Percentiles rank a stretch among this genome's conserved stretches.
Evolutionary conservation across 2,888 invertebrate species (phyloP).

Genomic region (Byasa hedistus): DNA sequence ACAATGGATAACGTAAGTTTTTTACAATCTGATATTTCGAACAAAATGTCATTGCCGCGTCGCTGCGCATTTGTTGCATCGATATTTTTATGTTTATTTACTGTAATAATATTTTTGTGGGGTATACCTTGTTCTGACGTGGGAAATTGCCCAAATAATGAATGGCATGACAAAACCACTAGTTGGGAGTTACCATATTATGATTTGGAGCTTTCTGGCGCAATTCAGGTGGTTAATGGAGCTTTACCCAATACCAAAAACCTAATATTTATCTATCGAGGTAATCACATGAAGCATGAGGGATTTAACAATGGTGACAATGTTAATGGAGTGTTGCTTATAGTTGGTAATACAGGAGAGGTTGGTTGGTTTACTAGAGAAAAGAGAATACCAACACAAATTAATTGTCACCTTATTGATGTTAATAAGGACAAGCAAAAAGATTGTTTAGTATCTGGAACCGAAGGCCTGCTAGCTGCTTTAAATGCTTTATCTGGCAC

Average conservation of each 20-base stretch:
- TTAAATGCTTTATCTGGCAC: constrained; percentile 76
- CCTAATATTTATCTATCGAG: constrained; percentile 86
- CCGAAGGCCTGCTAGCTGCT: constrained; percentile 81
- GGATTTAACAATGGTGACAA: constrained; percentile 71
- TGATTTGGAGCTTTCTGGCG: constrained; percentile 84
- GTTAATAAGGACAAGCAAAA: constrained; percentile 84
- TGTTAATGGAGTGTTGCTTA: constrained; percentile 84
- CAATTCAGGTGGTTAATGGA: constrained; percentile 84
- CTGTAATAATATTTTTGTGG: constrained; percentile 87
- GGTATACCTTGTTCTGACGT: constrained; percentile 86
- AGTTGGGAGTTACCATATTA: constrained; percentile 85
- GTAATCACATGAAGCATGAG: constrained; percentile 80
- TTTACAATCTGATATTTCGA: constrained; percentile 69
- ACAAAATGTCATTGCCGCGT: constrained; percentile 83
- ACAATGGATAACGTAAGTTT: constrained; percentile 76
- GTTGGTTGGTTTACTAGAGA: constrained; percentile 87
- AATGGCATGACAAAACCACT: constrained; percentile 79
- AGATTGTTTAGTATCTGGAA: constrained; percentile 87
- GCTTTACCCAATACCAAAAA: constrained; percentile 83
- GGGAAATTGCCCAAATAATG: constrained; percentile 81
- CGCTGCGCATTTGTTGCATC: constrained; percentile 85
- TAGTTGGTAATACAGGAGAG: constrained; percentile 84
- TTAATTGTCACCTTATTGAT: constrained; percentile 87
- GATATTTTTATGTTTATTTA: constrained; percentile 84
- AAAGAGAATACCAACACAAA: constrained; percentile 83